Conservation (phyloP, 2,888 invertebrate species). For the Pachycephus smyrnensis region DNA sequence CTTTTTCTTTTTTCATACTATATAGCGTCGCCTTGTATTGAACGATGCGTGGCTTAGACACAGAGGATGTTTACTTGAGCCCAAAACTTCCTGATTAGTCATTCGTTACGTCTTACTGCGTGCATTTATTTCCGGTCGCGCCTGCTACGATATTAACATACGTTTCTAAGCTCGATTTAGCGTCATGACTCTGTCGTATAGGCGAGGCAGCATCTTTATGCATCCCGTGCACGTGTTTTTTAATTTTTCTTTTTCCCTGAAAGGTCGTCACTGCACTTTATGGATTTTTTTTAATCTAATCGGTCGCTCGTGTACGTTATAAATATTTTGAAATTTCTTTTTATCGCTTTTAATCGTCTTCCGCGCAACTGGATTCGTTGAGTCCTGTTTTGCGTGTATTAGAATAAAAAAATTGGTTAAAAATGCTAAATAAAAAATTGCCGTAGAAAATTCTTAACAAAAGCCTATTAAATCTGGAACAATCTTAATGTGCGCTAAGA, state of each 20-base stretch:
- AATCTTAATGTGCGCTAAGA: not conserved
- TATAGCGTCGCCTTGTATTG: not conserved
- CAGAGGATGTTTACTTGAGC: not conserved
- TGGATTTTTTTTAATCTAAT: not conserved
- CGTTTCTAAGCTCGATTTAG: constrained; percentile 4
- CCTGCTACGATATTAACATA: constrained; percentile 21
- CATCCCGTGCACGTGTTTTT: constrained; percentile 28
- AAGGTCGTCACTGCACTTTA: not conserved
- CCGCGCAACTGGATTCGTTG: not conserved
- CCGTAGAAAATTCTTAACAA: not conserved
- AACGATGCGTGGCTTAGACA: not conserved
- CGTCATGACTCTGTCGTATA: constrained; percentile 10
- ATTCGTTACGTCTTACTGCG: constrained; percentile 20
- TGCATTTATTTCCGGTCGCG: constrained; percentile 23
- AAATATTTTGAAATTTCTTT: not conserved
- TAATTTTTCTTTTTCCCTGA: not conserved
- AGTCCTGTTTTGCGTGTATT: not conserved
- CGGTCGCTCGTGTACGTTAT: not conserved
- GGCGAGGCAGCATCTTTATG: constrained; percentile 34
- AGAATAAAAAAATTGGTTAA: not conserved
- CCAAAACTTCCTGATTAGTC: constrained; percentile 23
- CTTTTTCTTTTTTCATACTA: not conserved
- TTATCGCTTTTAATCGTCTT: not conserved
- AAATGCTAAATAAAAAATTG: not conserved
- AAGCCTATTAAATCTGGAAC: not conserved